Conservation (phyloP, 2,888 invertebrate species). For the Eupithecia insigniata region DNA sequence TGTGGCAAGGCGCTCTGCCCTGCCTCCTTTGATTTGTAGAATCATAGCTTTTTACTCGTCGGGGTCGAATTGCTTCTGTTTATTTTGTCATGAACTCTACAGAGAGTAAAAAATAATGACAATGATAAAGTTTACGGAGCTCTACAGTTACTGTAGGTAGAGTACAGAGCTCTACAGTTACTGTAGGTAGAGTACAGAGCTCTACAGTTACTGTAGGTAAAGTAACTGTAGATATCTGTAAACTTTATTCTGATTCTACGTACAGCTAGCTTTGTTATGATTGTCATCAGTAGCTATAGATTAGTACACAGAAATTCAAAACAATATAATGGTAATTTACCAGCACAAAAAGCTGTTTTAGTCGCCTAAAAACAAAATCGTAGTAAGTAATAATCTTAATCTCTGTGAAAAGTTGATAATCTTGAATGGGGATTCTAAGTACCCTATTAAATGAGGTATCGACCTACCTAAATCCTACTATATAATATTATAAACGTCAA, state of each 20-base stretch:
- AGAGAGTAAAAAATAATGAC: not conserved
- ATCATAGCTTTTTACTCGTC: constrained; percentile 31
- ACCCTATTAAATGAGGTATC: not conserved
- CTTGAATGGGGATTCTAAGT: not conserved
- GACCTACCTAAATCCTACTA: too few species aligned
- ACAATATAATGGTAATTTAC: not conserved
- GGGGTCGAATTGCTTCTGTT: constrained; percentile 20
- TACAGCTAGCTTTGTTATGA: not conserved
- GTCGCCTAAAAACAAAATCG: not conserved
- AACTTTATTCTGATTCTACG: too few species aligned
- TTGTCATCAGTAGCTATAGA: not conserved
- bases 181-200: too few species aligned
- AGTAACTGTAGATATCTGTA: too few species aligned
- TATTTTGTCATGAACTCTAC: constrained; percentile 16
- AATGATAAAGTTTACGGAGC: not conserved
- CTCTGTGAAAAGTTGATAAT: not conserved
- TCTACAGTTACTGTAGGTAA: too few species aligned
- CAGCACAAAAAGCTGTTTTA: not conserved
- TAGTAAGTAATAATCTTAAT: not conserved
- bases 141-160: not conserved
- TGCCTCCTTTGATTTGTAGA: constrained; percentile 39
- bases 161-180: not conserved
- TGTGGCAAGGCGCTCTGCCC: constrained; percentile 25
- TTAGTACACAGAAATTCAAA: not conserved
- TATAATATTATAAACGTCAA: too few species aligned